phyloP scores from a whole-genome alignment of 1,140 invertebrate genomes.

The Pseudomyrmex concolor region DNA sequence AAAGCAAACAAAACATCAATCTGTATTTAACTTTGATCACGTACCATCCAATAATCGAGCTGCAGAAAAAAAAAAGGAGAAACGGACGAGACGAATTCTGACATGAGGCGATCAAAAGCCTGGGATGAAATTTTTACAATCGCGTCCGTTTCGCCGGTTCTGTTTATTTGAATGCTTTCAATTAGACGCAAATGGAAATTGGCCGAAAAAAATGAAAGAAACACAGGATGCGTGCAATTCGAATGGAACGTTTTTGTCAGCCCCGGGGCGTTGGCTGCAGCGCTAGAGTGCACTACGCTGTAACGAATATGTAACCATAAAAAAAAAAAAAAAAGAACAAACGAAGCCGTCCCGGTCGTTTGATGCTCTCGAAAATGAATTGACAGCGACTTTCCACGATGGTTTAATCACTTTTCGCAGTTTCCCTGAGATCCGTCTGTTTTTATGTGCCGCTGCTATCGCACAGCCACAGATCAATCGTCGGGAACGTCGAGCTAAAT shows the following conservation, averaged over 20 bases:
- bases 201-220: constrained; percentile 56
- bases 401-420: constrained; percentile 10
- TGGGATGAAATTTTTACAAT: constrained; percentile 57
- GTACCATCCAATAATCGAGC: constrained; percentile 22
- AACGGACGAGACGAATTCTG: constrained; percentile 37
- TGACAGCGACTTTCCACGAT: constrained; percentile 9
- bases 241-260: constrained; percentile 29
- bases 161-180: constrained; percentile 63
- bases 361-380: constrained; percentile 26
- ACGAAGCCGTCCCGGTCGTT: constrained; percentile 1
- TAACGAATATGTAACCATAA: constrained; percentile 54
- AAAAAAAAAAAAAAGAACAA: constrained; percentile 21
- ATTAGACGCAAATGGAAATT: constrained; percentile 62
- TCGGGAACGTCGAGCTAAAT: background rate
- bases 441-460: background rate
- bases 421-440: background rate
- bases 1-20: constrained; percentile 46
- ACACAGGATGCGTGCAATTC: constrained; percentile 47
- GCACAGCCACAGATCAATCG: background rate
- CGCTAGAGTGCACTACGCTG: constrained; percentile 32
- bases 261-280: constrained; percentile 21
- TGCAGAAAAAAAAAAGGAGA: constrained; percentile 8
- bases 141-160: constrained; percentile 29
- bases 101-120: constrained; percentile 52
- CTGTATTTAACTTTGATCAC: constrained; percentile 55